Conservation (phyloP, 1,140 invertebrate species). For the Drosophila watanabei region DNA sequence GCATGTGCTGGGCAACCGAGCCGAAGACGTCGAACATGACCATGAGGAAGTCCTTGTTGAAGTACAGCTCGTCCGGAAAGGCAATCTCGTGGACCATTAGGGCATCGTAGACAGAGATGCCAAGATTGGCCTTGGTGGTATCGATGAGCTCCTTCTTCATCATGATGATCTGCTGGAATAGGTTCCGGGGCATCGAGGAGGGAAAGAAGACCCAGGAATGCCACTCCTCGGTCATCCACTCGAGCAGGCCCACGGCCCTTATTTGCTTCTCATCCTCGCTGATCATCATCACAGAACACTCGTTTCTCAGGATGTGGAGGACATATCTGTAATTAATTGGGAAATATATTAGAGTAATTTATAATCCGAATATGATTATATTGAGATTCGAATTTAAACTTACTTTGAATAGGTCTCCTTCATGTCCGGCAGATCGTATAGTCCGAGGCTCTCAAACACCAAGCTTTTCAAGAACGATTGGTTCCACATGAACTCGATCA, state of each 20-base stretch:
- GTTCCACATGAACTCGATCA: slow-evolving; percentile 70
- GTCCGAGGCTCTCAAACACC: slow-evolving; percentile 54
- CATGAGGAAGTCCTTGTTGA: slow-evolving; percentile 45
- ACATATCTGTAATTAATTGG: slow-evolving; percentile 36
- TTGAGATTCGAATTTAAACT: too few relatives aligned
- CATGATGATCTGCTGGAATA: slow-evolving; percentile 62
- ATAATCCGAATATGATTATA: too few relatives aligned
- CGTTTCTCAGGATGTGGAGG: slow-evolving; percentile 61
- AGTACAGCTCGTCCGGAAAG: slow-evolving; percentile 37
- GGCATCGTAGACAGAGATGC: slow-evolving; percentile 25
- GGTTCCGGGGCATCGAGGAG: slow-evolving; percentile 36
- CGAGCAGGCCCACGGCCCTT: slow-evolving; percentile 57
- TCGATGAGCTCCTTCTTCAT: slow-evolving; percentile 48
- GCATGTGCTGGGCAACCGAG: slow-evolving; percentile 64
- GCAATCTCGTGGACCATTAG: slow-evolving; percentile 61
- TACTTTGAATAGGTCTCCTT: slow-evolving; percentile 44
- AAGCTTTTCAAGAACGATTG: slow-evolving; percentile 52
- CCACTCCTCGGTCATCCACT: slow-evolving; percentile 76
- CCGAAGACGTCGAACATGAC: slow-evolving; percentile 64
- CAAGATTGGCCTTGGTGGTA: slow-evolving; percentile 11
- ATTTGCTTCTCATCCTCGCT: slow-evolving; percentile 58
- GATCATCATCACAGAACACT: slow-evolving; percentile 73
- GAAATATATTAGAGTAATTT: not conserved
- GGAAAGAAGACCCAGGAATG: slow-evolving; percentile 72
- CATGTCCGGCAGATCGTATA: slow-evolving; percentile 47